A percentile compares a stretch with the other conserved stretches of the same genome.
Evolutionary conservation across 2,888 invertebrate species (phyloP).

Genomic region (Hirtodrosophila histrioides): DNA sequence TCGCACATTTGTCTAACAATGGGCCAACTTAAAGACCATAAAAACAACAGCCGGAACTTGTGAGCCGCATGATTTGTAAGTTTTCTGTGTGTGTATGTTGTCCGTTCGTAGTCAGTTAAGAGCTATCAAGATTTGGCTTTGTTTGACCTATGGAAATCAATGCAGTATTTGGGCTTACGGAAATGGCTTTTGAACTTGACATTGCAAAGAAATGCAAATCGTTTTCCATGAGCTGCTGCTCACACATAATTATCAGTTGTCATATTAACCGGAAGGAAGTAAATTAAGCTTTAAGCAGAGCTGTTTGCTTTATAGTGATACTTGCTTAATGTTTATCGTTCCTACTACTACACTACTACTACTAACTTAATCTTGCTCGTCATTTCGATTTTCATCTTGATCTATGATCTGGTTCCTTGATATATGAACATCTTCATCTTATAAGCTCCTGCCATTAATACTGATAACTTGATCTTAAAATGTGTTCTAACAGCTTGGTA

Average conservation of each 20-base stretch:
- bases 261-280: constrained; percentile 62
- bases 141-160: constrained; percentile 35
- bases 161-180: constrained; percentile 55
- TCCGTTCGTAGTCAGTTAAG: constrained; percentile 19
- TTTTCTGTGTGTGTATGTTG: constrained; percentile 34
- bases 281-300: constrained; percentile 13
- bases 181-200: constrained; percentile 71
- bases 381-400: too few relatives aligned
- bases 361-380: not conserved
- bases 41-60: constrained; percentile 67
- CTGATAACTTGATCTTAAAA: too few relatives aligned
- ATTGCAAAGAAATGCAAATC: constrained; percentile 69
- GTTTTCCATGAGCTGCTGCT: constrained; percentile 29
- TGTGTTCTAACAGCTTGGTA: too few relatives aligned
- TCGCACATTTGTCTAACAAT: constrained; percentile 61
- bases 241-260: constrained; percentile 34
- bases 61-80: constrained; percentile 71
- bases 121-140: constrained; percentile 39
- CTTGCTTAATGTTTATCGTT: constrained; percentile 14
- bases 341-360: too few relatives aligned
- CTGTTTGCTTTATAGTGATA: constrained; percentile 15
- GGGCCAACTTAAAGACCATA: constrained; percentile 47
- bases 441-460: too few relatives aligned
- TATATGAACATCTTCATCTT: too few relatives aligned
- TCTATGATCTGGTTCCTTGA: too few relatives aligned